phyloP scores from a whole-genome alignment of 2,888 invertebrate species.

The Exephanes ischioxanthus region DNA sequence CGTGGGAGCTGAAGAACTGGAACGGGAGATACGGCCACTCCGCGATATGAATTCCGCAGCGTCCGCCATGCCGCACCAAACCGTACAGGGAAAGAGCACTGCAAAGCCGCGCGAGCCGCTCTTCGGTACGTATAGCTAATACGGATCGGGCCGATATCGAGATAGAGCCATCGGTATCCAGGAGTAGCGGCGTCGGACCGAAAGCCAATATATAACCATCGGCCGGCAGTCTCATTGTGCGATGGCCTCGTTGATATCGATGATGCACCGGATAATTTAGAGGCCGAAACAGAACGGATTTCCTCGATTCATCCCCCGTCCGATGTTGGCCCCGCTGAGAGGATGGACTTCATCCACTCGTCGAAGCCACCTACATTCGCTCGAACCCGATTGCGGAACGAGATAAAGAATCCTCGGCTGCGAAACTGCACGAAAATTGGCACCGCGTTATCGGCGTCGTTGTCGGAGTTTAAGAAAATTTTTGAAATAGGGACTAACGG shows the following conservation, averaged over 20 bases:
- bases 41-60: constrained; percentile 78
- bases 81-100: constrained; percentile 22
- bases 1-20: constrained; percentile 27
- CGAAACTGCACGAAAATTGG: constrained; percentile 61
- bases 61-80: constrained; percentile 67
- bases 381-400: constrained; percentile 41
- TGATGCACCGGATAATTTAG: constrained; percentile 71
- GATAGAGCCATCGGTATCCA: constrained; percentile 64
- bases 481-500: not conserved
- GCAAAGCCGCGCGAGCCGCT: constrained; percentile 14
- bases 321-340: not conserved
- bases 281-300: constrained; percentile 64
- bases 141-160: constrained; percentile 73
- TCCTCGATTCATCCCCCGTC: constrained; percentile 49
- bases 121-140: constrained; percentile 38
- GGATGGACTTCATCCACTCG: constrained; percentile 17
- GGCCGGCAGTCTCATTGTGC: constrained; percentile 72
- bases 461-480: not conserved
- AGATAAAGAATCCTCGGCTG: constrained; percentile 59
- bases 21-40: constrained; percentile 62
- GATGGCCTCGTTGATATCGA: constrained; percentile 77
- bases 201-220: constrained; percentile 51
- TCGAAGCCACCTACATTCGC: constrained; percentile 53
- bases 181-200: constrained; percentile 53
- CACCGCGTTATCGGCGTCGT: constrained; percentile 52